phyloP scores from a whole-genome alignment of 1,140 invertebrate species.

The Aleiodes sp. region DNA sequence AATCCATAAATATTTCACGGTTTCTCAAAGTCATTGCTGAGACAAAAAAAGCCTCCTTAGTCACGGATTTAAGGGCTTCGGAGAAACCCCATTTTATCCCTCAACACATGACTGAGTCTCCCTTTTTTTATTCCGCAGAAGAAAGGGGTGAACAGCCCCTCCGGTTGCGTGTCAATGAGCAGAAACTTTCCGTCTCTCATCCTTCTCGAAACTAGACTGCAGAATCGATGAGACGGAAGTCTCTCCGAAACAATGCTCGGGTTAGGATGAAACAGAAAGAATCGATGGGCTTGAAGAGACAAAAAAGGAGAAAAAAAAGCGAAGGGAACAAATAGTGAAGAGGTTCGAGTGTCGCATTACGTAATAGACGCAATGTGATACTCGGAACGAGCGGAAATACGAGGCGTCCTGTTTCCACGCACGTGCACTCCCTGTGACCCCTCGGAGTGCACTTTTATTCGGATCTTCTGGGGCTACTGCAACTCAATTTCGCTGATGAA shows the following conservation, averaged over 20 bases:
- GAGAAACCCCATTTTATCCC: neutral
- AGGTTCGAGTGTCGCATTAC: constrained; percentile 33
- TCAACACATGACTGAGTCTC: neutral
- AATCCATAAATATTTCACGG: neutral
- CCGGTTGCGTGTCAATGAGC: neutral
- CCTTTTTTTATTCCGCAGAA: neutral
- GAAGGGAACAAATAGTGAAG: neutral
- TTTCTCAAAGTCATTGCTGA: neutral
- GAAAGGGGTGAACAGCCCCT: neutral
- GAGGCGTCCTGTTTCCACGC: constrained; percentile 36
- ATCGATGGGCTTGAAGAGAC: neutral
- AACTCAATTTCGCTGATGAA: neutral
- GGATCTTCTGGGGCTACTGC: constrained; percentile 10
- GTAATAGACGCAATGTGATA: constrained; percentile 35
- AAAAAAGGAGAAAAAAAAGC: constrained; percentile 8
- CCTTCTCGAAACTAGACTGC: neutral
- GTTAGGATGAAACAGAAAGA: neutral
- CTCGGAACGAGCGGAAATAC: constrained; percentile 31
- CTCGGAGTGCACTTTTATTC: constrained; percentile 5
- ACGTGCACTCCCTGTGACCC: constrained; percentile 14
- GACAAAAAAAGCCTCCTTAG: neutral
- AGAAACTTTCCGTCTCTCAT: too few relatives aligned
- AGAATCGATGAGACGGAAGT: neutral
- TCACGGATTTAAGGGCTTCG: neutral
- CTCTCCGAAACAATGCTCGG: neutral